Base-by-base conservation (phyloP, 2,888 invertebrate species). In the Netelia virgata region DNA sequence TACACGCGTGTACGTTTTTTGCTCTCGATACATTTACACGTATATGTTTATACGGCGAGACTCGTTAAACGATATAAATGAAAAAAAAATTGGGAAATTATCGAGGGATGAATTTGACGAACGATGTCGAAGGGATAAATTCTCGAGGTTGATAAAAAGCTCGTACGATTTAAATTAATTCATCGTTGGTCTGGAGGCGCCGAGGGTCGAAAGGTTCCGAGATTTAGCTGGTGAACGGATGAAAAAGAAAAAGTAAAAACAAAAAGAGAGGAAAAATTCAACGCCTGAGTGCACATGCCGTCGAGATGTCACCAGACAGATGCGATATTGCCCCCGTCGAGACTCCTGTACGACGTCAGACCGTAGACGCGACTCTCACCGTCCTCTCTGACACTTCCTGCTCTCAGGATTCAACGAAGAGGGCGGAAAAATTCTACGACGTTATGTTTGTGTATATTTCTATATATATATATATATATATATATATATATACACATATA, bases 221-320 rank as follows among this genome's bases (percentile, higher is more conserved):
- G 36, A 36, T 36, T 36, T 36, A 36, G 36, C 36, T 36, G 36
- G 36, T 36, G 36, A 36, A 36, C 6, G 36, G 36, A 36, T 36
- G 6, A 36, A 47, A 47, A 47, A 47, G 47, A 14, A 14, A 47
- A 14, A 47, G 14, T 3, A 14, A 0, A 14, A 14, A 14, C 2
- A 14, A 14, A 23, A 14, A 57, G n/a, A n/a, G n/a, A 74, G 69
- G 64, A 59, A 41, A 79, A 61, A 75, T 68, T 74, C 70, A 86
- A 90, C 88, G 90, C 85, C 81, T 88, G 89, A 89, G 84, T 86
- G 91, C 90, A 91, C 90, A 88, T 88, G 91, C 90, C 87, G 84
- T 75, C 84, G 87, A 91, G 89, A 92, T 91, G 90, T 90, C 89
- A 89, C 86, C 82, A 90, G 92, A 92, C 92, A 92, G 92, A 92